phyloP scores from a whole-genome alignment of 2,797 vertebrate species.

The Coilia nasus region DNA sequence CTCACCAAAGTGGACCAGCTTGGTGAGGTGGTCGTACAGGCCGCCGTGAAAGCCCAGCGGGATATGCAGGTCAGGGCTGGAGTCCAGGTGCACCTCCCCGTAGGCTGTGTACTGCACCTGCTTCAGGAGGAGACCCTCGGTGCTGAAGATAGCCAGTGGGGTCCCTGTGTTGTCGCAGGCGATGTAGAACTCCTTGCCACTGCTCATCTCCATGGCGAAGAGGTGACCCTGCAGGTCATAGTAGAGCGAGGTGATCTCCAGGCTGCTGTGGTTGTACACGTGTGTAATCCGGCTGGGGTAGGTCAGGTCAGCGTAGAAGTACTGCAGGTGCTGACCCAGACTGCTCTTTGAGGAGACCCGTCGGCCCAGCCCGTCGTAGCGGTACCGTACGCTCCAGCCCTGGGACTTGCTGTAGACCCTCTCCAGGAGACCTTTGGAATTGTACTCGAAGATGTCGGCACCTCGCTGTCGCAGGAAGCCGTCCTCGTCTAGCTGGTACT shows the following conservation, averaged over 20 bases:
- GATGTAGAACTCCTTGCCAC: conserved; percentile 96
- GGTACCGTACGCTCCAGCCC: conserved; percentile 94
- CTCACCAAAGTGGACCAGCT: conserved; percentile 94
- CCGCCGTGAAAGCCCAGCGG: conserved; percentile 97
- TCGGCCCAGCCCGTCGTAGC: conserved; percentile 92
- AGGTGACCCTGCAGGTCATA: conserved; percentile 98
- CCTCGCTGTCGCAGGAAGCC: conserved; percentile 94
- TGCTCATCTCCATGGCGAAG: conserved; percentile 98
- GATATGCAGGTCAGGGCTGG: conserved; percentile 95
- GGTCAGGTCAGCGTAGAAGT: conserved; percentile 95
- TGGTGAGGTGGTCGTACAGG: conserved; percentile 93
- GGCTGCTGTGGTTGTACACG: conserved; percentile 97
- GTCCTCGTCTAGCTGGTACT: conserved; percentile 95
- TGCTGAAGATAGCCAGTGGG: conserved; percentile 93
- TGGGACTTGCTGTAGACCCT: conserved; percentile 95
- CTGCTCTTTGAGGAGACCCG: conserved; percentile 93
- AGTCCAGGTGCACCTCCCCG: conserved; percentile 96
- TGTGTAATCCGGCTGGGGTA: conserved; percentile 95
- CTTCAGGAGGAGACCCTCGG: conserved; percentile 94
- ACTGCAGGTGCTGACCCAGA: conserved; percentile 92
- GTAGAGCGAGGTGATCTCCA: conserved; percentile 97
- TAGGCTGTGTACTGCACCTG: conserved; percentile 99
- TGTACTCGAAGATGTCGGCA: conserved; percentile 95
- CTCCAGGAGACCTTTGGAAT: conserved; percentile 93
- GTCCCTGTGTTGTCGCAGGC: conserved; percentile 96